Evolutionary conservation across 2,888 invertebrate genomes (phyloP).

Genomic region (Carcina quercana): DNA sequence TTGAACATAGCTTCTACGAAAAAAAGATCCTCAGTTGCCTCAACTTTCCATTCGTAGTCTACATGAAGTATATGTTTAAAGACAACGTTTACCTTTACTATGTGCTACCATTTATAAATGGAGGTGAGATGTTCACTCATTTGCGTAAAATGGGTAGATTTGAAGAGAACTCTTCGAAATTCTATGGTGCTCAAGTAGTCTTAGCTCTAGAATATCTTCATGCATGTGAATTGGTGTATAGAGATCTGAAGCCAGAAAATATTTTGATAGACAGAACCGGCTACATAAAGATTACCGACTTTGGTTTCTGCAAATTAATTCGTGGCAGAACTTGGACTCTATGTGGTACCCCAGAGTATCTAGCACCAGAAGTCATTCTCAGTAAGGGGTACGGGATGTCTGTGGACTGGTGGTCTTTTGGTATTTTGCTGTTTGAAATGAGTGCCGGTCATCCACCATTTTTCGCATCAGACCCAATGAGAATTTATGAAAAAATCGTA

Average conservation of each 20-base stretch:
- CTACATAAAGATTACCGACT: slow-evolving; percentile 91
- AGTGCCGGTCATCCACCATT: slow-evolving; percentile 95
- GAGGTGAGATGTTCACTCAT: slow-evolving; percentile 91
- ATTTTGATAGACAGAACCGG: slow-evolving; percentile 86
- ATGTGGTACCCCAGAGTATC: slow-evolving; percentile 97
- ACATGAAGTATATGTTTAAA: slow-evolving; percentile 89
- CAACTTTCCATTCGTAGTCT: slow-evolving; percentile 91
- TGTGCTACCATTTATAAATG: slow-evolving; percentile 86
- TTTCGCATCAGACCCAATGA: slow-evolving; percentile 93
- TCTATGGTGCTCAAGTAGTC: slow-evolving; percentile 93
- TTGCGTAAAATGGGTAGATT: slow-evolving; percentile 78
- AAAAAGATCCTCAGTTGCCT: slow-evolving; percentile 90
- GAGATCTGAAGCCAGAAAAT: slow-evolving; percentile 95
- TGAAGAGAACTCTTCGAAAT: slow-evolving; percentile 85
- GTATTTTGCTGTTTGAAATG: slow-evolving; percentile 91
- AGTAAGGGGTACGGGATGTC: slow-evolving; percentile 93
- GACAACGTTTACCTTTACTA: slow-evolving; percentile 90
- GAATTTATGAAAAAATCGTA: slow-evolving; percentile 96
- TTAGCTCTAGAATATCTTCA: slow-evolving; percentile 95
- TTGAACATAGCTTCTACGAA: slow-evolving; percentile 91
- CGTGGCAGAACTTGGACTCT: slow-evolving; percentile 89
- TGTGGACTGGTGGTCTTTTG: slow-evolving; percentile 98
- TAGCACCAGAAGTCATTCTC: slow-evolving; percentile 94
- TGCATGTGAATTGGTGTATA: slow-evolving; percentile 87
- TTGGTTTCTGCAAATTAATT: slow-evolving; percentile 93